Conservation (phyloP, 2,888 invertebrate species). For the Volucella zonaria region DNA sequence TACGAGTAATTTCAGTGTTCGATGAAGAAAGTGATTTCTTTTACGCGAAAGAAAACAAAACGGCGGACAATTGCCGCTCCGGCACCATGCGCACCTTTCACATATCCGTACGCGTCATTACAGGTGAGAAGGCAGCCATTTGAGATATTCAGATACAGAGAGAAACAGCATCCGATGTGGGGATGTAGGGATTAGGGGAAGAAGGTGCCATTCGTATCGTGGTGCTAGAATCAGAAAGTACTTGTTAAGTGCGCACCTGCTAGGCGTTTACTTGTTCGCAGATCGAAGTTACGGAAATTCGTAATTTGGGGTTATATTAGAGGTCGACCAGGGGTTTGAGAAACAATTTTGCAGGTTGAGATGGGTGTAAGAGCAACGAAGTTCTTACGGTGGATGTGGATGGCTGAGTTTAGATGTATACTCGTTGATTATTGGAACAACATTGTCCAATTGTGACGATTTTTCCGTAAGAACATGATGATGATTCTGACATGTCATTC, state of each 20-base stretch:
- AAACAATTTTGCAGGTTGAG: no score
- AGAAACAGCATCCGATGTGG: conserved; percentile 25
- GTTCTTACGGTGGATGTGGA: no score
- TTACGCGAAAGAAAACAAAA: conserved; percentile 33
- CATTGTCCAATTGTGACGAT: no score
- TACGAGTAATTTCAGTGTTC: conserved; percentile 59
- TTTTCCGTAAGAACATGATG: no score
- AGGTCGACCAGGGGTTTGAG: no score
- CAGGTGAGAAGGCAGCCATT: conserved; percentile 30
- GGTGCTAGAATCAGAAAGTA: conserved; percentile 55
- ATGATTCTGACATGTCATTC: no score
- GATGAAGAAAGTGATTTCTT: conserved; percentile 72
- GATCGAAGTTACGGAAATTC: no score
- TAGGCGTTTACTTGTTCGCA: background rate
- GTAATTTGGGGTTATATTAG: no score
- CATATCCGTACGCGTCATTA: conserved; percentile 29
- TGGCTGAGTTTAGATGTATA: no score
- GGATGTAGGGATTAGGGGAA: background rate
- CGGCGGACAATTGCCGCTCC: background rate
- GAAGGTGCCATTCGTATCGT: conserved; percentile 43
- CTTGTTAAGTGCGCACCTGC: background rate
- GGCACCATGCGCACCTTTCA: conserved; percentile 40
- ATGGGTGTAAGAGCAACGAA: no score
- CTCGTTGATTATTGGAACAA: no score
- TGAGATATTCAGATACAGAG: conserved; percentile 3